Base-by-base conservation (phyloP, 2,888 invertebrate species). In the Sphaerophoria taeniata region DNA sequence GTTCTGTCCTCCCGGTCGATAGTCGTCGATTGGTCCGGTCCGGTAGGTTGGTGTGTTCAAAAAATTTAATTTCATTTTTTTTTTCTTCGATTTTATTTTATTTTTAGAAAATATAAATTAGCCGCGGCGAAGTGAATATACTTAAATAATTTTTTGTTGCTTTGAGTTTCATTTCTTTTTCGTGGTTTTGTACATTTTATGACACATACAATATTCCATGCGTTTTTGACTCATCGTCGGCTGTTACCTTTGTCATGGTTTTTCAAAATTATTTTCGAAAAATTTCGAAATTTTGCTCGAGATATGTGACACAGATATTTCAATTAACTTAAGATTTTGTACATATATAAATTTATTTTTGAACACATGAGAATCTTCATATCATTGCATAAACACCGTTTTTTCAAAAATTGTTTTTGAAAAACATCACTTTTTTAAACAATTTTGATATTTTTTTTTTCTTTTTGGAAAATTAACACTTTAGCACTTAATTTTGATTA, bases 41-140 rank as follows among this genome's bases (percentile, higher is more conserved):
- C 80, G 65, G 51, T 67, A 39, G 51, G 36, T 39, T 51, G 39
- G 39, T 84, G 80, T 80, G 74, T 84, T 80, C 12, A 73, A 83
- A 73, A 82, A 39, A 2, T 39, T 60, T 70, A 69, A 67, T 16
- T 67, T 16, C 53, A 55, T 51, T 58, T 67, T 72, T 55, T 61
- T 12, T 56, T 65, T 45, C 61, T 73, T 55, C 56, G 4, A 69
- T 73, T 60, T 24, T 9, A 60, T 65, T 85, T 73, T 85, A 85
- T 85, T 85, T 85, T 85, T 85, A 85, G 85, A 85, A 71, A 65
- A 60, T 73, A 77, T 58, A 85, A 85, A 85, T 81, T 81, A 76
- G 76, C 76, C 77, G 65, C 81, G 24, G 72, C 81, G 24, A 69
- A 81, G 70, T 81, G 85, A 85, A 70, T 81, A 75, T 84, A 75